Base-by-base conservation (phyloP, 2,888 invertebrate species). In the Phortica okadai region DNA sequence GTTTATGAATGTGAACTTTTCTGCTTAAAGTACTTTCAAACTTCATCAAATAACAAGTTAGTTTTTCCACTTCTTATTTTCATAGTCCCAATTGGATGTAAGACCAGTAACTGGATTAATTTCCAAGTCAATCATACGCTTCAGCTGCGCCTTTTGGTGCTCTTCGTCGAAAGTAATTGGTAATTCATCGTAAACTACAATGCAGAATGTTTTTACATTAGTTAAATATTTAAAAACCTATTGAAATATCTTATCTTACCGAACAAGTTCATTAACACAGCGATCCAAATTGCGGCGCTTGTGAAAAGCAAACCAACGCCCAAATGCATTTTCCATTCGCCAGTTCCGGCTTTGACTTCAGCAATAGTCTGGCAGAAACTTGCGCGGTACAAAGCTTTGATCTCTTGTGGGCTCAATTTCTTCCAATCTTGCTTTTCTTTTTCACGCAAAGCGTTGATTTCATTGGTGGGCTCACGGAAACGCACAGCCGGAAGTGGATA, bases 381-480 rank as follows among this genome's bases (percentile, higher is more conserved):
- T 3, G 96, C 95, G 83, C 99, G 94, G 93, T 99, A 99, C 66
- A 99, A 92, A 0, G 94, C 93, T 92, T 99, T 99, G 93, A 98
- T 99, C 90, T 99, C 99, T 79, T 97, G 97, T 0, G 96, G 80
- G 8, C 96, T 94, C 80, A 99, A 91, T 86, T 96, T 96, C 89
- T 95, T 96, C 99, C 99, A 99, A 92, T 99, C 98, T n/a, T 96
- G 97, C 92, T 96, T 96, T 90, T 99, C 99, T 91, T 99, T 99
- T 85, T 97, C 95, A 79, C 96, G 94, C 81, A 99, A 93, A 14
- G 94, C 95, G 66, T 80, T 92, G 80, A 97, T 92, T 83, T 97
- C 97, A n/a, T 96, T 93, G 7, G 95, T 95, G 76, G 94, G 93
- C 85, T 96, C 95, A 88, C 93, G 94, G 93, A 95, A 98, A 81